Evolutionary conservation across 2,888 invertebrate genomes (phyloP), one percentile per base, ranked within the genome.

Genomic region (Terebella lapidaria): DNA sequence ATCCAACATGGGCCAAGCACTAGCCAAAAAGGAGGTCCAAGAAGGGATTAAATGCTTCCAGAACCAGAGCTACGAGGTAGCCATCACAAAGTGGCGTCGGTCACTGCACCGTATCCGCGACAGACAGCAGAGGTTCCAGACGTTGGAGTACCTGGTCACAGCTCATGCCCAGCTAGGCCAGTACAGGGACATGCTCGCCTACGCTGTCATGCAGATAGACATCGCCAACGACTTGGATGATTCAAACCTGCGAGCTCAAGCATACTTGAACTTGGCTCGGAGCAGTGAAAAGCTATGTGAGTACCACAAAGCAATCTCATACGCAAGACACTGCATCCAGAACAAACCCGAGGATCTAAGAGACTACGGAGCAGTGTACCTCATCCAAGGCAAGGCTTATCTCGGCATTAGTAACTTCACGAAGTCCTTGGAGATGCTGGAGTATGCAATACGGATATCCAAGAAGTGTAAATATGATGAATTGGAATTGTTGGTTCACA

Each of bases 181-280:
- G 81, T 84, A 52, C 83, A 89, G 91, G 71, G 92, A 93, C 77
- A 91, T 92, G 59, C 84, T 94, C 72, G 91, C 92, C 74, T 92
- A 90, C 72, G 90, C 91, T 0, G 89, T 91, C 71, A 85, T 89
- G 54, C 94, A 94, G 81, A 86, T 94, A 63, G 90, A 90, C 73
- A 89, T 94, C 76, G 92, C 94, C n/a, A 93, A 93, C 76, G 91
- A 91, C 76, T 82, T 91, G 67, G 91, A 93, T 77, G 91, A 91
- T 15, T 89, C 92, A 1, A 90, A 89, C 67, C 89, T 94, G 89
- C 85, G 93, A 60, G 92, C 93, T 2, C 93, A 94, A 77, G 92
- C 94, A 0, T 94, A 93, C 79, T 84, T 94, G 64, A 94, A 93
- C 80, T 82, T 94, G 72, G 92, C 94, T 1, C 84, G 91, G 42